Conservation (phyloP, 2,797 vertebrate genomes). For the Mycteria americana region DNA sequence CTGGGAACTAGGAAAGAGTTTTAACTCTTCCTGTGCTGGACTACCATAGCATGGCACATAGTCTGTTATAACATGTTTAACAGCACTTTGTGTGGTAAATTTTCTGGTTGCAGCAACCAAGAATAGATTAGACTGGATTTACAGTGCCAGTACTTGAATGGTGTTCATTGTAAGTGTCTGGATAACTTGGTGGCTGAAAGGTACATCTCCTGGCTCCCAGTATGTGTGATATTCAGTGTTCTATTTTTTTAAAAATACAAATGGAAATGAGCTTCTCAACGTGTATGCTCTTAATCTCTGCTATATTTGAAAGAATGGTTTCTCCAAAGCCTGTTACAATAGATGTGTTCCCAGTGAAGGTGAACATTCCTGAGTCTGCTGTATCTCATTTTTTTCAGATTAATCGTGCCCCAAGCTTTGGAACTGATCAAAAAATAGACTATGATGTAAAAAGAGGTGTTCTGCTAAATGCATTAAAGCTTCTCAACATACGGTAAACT, state of each 20-base stretch:
- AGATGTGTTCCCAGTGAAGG: background rate
- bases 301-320: background rate
- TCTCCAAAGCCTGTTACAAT: background rate
- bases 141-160: background rate
- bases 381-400: conserved; percentile 81
- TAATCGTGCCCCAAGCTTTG: conserved; percentile 98
- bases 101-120: background rate
- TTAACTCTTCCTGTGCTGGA: background rate
- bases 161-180: background rate
- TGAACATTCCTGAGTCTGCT: conserved; percentile 5
- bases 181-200: background rate
- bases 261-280: background rate
- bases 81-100: background rate
- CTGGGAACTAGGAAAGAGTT: background rate
- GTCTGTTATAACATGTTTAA: background rate
- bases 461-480: conserved; percentile 90
- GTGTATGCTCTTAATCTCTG: background rate
- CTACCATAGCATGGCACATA: background rate
- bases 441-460: conserved; percentile 96
- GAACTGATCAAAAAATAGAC: conserved; percentile 99
- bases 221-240: background rate
- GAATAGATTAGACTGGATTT: background rate
- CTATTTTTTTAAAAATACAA: background rate
- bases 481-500: conserved; percentile 93
- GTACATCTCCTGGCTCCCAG: background rate